Conservation (phyloP, 2,888 invertebrate species). For the Corythucha ciliata region DNA sequence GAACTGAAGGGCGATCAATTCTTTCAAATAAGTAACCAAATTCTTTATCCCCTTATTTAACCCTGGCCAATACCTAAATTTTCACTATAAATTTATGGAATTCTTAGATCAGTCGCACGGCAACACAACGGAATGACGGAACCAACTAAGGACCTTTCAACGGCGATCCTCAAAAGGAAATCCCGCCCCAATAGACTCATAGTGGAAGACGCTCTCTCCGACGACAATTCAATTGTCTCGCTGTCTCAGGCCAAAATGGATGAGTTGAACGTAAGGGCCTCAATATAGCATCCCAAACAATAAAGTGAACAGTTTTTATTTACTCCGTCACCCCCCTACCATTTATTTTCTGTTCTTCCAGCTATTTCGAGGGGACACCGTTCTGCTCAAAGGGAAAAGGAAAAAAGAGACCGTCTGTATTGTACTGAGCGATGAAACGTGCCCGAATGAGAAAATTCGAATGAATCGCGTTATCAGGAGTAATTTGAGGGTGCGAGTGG, state of each 20-base stretch:
- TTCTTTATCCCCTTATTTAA: no score
- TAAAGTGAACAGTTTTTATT: neutral
- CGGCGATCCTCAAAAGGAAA: conserved; percentile 94
- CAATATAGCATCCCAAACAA: neutral
- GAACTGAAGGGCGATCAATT: no score
- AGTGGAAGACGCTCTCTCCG: conserved; percentile 94
- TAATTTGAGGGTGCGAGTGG: conserved; percentile 87
- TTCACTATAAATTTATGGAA: no score
- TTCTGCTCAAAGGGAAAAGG: conserved; percentile 90
- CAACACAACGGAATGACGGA: no score
- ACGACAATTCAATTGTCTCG: conserved; percentile 96
- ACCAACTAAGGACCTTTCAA: conserved; percentile 48
- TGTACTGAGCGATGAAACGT: conserved; percentile 88
- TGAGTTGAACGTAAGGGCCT: conserved; percentile 58
- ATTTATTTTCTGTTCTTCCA: no score
- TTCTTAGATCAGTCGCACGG: no score
- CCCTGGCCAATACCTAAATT: no score
- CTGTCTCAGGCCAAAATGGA: conserved; percentile 98
- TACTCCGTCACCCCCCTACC: no score
- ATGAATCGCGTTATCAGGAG: conserved; percentile 95
- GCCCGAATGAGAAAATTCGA: conserved; percentile 92
- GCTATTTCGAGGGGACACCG: conserved; percentile 94
- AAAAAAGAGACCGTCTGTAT: conserved; percentile 97
- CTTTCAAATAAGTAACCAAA: no score
- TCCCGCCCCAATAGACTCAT: conserved; percentile 93